Conservation (phyloP, 2,888 invertebrate species). For the Penaeus monodon region DNA sequence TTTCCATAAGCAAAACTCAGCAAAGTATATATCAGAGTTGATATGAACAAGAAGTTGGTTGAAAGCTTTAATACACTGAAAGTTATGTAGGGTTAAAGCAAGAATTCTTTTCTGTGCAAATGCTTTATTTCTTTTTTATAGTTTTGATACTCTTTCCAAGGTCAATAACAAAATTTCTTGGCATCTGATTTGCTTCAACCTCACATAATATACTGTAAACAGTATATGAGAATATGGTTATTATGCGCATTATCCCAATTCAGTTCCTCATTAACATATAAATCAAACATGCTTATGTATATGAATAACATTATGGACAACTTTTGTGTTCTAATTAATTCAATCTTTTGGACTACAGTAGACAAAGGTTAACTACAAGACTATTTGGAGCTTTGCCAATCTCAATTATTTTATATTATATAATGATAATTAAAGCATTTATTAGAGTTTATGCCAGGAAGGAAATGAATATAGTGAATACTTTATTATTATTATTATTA, state of each 20-base stretch:
- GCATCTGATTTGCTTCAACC: constrained; percentile 8
- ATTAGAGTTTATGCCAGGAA: constrained; percentile 21
- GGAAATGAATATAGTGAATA: constrained; percentile 13
- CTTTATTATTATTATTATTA: too few species aligned
- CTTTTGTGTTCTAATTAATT: not conserved
- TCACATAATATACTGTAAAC: not conserved
- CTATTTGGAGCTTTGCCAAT: constrained; percentile 34
- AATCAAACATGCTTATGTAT: constrained; percentile 18
- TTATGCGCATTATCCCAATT: constrained; percentile 2
- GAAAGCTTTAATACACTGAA: constrained; percentile 19
- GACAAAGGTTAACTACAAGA: constrained; percentile 9
- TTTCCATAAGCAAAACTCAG: constrained; percentile 4
- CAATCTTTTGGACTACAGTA: constrained; percentile 7
- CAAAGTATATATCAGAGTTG: constrained; percentile 11
- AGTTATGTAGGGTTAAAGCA: constrained; percentile 15
- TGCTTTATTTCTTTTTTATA: too few species aligned
- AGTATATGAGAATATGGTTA: constrained; percentile 1
- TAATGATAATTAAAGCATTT: constrained; percentile 16
- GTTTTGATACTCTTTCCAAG: too few species aligned
- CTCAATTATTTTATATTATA: constrained; percentile 25
- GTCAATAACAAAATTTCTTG: too few species aligned
- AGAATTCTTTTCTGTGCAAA: too few species aligned
- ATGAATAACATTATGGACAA: not conserved
- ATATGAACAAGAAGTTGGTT: constrained; percentile 13
- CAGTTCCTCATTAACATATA: constrained; percentile 23